Evolutionary conservation across 2,888 invertebrate genomes (phyloP).

Genomic region (Ophion ventricosus): DNA sequence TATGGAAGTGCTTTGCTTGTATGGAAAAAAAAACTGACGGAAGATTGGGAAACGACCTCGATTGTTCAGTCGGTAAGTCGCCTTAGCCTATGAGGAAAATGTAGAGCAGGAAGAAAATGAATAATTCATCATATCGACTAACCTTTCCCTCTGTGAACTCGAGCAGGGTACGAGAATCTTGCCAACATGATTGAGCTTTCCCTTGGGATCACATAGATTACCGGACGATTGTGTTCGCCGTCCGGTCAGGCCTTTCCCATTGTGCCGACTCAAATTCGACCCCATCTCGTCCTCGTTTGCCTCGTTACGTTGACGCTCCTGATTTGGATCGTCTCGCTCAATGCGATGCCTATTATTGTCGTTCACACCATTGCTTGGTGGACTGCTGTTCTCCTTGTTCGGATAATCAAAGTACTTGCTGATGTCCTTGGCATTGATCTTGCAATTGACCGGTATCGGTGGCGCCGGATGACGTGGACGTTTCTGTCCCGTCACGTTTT

Average conservation of each 20-base stretch:
- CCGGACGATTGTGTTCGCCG: constrained; percentile 90
- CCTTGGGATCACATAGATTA: constrained; percentile 88
- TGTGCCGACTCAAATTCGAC: constrained; percentile 91
- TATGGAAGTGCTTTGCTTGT: not conserved
- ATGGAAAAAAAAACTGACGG: not conserved
- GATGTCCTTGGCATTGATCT: constrained; percentile 77
- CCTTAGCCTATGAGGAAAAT: not conserved
- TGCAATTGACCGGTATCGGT: constrained; percentile 72
- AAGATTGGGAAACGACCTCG: not conserved
- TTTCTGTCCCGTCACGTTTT: constrained; percentile 68
- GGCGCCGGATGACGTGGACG: constrained; percentile 70
- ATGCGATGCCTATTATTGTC: constrained; percentile 48
- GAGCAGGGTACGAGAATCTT: constrained; percentile 81
- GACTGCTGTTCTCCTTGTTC: constrained; percentile 78
- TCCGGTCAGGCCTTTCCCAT: constrained; percentile 89
- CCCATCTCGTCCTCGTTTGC: constrained; percentile 86
- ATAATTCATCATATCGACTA: constrained; percentile 28
- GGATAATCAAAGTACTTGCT: constrained; percentile 77
- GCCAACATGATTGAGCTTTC: constrained; percentile 79
- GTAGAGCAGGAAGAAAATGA: not conserved
- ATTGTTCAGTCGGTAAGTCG: not conserved
- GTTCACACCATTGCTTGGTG: constrained; percentile 74
- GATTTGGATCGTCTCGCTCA: constrained; percentile 52
- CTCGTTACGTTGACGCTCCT: constrained; percentile 34
- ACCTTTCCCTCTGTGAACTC: constrained; percentile 79